A percentile compares a stretch with the other conserved stretches of the same genome.
phyloP scores from a whole-genome alignment of 2,888 invertebrate species.

The Campopleginae sp. region DNA sequence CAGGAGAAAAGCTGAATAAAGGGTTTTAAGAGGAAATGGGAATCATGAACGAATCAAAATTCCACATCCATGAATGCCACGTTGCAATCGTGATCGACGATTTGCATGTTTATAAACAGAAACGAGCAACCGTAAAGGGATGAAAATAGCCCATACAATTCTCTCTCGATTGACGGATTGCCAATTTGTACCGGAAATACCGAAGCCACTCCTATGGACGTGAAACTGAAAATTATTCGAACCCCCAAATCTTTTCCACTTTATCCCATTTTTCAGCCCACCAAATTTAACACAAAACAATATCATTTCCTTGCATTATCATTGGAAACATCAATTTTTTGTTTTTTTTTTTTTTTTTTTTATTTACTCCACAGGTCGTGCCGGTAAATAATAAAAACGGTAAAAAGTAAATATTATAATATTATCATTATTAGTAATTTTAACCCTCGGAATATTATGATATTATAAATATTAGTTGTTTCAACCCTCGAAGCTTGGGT shows the following conservation, averaged over 20 bases:
- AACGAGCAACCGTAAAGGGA: conserved; percentile 66
- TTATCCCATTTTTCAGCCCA: neutral
- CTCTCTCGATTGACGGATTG: conserved; percentile 71
- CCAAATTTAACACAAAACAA: neutral
- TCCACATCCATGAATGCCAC: conserved; percentile 53
- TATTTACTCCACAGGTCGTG: neutral
- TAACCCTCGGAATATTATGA: too few species aligned
- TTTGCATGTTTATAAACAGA: conserved; percentile 79
- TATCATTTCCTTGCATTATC: neutral
- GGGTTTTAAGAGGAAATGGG: neutral
- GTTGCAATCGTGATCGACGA: conserved; percentile 65
- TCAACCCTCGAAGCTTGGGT: too few species aligned
- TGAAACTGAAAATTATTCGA: conserved; percentile 67
- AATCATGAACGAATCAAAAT: conserved; percentile 38
- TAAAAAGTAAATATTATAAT: neutral
- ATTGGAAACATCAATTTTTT: neutral
- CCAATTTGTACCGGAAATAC: conserved; percentile 73
- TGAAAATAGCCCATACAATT: conserved; percentile 73
- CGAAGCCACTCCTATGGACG: conserved; percentile 69
- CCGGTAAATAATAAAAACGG: too few species aligned
- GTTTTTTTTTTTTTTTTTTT: neutral
- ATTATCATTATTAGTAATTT: neutral
- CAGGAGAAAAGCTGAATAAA: conserved; percentile 6
- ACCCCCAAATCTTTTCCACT: conserved; percentile 4
- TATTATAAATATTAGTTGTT: too few species aligned